A percentile compares a stretch with the other conserved stretches of the same genome.
phyloP scores from a whole-genome alignment of 2,888 invertebrate species.

The Globia sparganii region DNA sequence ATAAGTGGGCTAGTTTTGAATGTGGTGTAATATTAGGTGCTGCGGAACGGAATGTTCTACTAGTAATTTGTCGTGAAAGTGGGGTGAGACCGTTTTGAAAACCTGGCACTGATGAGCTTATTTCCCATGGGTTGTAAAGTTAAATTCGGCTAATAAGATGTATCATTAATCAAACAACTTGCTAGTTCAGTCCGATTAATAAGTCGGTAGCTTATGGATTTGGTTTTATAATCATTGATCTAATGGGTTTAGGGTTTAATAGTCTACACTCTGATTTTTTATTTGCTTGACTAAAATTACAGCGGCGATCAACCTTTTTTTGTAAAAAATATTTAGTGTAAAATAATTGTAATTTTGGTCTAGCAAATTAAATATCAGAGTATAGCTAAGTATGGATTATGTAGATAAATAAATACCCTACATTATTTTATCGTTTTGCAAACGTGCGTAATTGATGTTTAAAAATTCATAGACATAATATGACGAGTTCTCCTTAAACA shows the following conservation, averaged over 20 bases:
- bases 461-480: not conserved
- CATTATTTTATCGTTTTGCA: not conserved
- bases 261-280: too few species aligned
- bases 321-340: not conserved
- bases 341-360: not conserved
- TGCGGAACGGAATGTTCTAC: constrained; percentile 32
- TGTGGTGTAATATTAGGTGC: not conserved
- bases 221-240: not conserved
- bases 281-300: too few species aligned
- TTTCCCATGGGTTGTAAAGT: constrained; percentile 15
- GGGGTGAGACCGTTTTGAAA: constrained; percentile 7
- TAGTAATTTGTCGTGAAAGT: constrained; percentile 22
- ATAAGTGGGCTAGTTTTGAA: constrained; percentile 9
- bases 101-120: not conserved
- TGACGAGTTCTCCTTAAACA: not conserved
- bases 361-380: not conserved
- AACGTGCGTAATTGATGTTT: not conserved
- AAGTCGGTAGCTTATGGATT: not conserved
- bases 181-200: not conserved
- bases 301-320: not conserved
- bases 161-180: not conserved
- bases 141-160: not conserved
- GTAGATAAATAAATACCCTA: not conserved
- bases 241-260: not conserved
- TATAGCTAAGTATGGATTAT: not conserved